phyloP scores from a whole-genome alignment of 2,797 vertebrate species.

The Anabacerthia variegaticeps region DNA sequence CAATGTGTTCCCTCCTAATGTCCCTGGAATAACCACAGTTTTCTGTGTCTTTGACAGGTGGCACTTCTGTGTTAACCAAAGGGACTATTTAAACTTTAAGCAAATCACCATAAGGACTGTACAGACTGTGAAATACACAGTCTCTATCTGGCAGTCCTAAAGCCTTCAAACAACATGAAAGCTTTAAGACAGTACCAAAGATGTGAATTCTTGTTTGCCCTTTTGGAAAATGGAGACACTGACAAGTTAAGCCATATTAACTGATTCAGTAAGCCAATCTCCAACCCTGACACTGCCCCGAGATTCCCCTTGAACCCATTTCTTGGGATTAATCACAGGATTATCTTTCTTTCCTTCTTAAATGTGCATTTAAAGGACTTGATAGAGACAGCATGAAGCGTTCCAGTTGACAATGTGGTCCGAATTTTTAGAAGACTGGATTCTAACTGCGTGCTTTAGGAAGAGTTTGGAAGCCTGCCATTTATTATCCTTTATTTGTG shows the following conservation, averaged over 20 bases:
- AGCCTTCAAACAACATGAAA: neutral
- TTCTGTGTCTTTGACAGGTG: neutral
- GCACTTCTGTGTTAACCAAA: neutral
- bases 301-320: slow-evolving; percentile 3
- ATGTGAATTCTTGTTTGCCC: neutral
- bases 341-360: slow-evolving; percentile 20
- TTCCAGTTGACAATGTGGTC: neutral
- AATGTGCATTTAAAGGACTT: neutral
- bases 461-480: neutral
- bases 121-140: neutral
- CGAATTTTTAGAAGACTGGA: neutral
- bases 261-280: neutral
- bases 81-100: neutral
- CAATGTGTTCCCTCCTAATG: neutral
- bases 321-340: slow-evolving; percentile 8
- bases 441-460: neutral
- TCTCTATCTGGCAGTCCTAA: neutral
- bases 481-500: neutral
- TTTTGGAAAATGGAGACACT: neutral
- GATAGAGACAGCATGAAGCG: neutral
- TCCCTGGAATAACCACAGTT: neutral
- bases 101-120: neutral
- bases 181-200: neutral
- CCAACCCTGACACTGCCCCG: neutral
- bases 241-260: slow-evolving; percentile 4